Conservation (phyloP, 2,888 invertebrate species). For the Agonopterix arenella region DNA sequence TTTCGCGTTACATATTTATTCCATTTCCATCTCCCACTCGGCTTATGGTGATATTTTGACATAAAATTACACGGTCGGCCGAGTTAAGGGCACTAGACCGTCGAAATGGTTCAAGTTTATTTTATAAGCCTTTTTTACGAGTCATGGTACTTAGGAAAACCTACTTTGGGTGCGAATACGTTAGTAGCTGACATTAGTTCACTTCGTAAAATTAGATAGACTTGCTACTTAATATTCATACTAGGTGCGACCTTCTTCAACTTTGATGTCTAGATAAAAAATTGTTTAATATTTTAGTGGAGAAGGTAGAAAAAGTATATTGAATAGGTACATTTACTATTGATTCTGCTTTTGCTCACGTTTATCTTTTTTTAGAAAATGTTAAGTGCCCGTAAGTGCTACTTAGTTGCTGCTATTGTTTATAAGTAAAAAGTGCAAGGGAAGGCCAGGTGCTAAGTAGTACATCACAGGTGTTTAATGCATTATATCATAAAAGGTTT, state of each 20-base stretch:
- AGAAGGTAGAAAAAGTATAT: too few relatives aligned
- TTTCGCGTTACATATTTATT: constrained; percentile 24
- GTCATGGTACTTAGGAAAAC: constrained; percentile 19
- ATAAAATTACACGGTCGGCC: constrained; percentile 29
- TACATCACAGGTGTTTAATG: too few relatives aligned
- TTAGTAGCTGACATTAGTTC: constrained; percentile 10
- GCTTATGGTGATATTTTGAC: constrained; percentile 32
- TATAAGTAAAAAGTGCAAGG: background rate
- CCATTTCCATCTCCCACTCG: constrained; percentile 29
- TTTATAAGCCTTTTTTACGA: constrained; percentile 30
- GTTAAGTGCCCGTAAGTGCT: background rate
- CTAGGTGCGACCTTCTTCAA: background rate
- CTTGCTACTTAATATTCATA: constrained; percentile 6
- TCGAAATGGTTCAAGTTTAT: constrained; percentile 25
- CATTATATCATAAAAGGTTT: too few relatives aligned
- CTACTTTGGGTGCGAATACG: constrained; percentile 21
- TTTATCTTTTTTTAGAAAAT: too few relatives aligned
- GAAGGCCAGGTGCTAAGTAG: background rate
- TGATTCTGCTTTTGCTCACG: too few relatives aligned
- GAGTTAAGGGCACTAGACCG: constrained; percentile 24
- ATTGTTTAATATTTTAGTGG: background rate
- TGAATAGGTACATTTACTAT: too few relatives aligned
- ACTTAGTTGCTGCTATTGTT: background rate
- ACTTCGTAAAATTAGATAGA: constrained; percentile 3
- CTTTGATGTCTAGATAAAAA: background rate